Conservation (phyloP, 2,888 invertebrate genomes). For the Allacma fusca region DNA sequence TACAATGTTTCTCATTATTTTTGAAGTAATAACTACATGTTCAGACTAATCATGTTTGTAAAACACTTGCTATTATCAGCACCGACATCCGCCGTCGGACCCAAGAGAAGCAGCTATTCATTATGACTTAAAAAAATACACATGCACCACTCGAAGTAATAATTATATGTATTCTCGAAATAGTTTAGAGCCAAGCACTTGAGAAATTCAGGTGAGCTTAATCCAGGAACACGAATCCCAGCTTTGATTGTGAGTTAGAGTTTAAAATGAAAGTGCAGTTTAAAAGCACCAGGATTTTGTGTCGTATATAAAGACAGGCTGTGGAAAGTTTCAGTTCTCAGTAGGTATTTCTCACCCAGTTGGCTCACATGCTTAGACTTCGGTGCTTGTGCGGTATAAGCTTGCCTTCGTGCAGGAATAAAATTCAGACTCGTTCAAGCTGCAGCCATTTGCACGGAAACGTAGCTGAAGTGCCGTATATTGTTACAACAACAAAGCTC, state of each 20-base stretch:
- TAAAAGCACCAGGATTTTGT: neutral
- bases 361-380: conserved; percentile 36
- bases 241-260: neutral
- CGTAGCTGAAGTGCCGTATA: neutral
- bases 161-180: too few relatives aligned
- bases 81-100: too few relatives aligned
- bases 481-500: neutral
- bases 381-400: conserved; percentile 3
- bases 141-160: too few relatives aligned
- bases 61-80: too few relatives aligned
- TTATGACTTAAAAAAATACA: too few relatives aligned
- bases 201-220: neutral
- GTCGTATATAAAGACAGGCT: conserved; percentile 36
- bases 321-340: conserved; percentile 33
- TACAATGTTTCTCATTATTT: too few relatives aligned
- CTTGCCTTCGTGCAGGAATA: neutral
- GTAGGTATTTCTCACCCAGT: conserved; percentile 47
- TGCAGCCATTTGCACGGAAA: neutral
- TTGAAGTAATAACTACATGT: too few relatives aligned
- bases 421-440: too few relatives aligned
- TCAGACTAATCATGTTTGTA: too few relatives aligned
- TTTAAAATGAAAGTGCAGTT: neutral
- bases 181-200: too few relatives aligned
- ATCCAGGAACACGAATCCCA: neutral
- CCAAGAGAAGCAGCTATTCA: too few relatives aligned